These are phyloP conservation scores for Lates japonicus DNA, from an alignment of 2,797 vertebrate species.

Conservation along the genomic window DNA sequence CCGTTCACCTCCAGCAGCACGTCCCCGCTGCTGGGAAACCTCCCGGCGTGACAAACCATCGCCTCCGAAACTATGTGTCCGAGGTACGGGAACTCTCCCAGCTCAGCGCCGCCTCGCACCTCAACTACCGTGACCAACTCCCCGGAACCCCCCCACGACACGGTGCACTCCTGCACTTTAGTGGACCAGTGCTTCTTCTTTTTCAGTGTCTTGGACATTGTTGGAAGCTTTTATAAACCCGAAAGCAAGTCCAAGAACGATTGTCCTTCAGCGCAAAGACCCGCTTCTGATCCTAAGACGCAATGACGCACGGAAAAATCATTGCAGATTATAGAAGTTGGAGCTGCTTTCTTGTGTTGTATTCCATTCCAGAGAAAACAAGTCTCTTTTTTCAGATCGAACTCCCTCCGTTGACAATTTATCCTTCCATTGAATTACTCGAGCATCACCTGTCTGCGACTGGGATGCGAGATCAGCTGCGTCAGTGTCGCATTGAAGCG, in stretches of 20 bases:
- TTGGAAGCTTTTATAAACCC: constrained; percentile 39
- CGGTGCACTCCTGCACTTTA: constrained; percentile 94
- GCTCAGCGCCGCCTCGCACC: constrained; percentile 92
- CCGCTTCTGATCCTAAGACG: constrained; percentile 56
- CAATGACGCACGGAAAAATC: constrained; percentile 67
- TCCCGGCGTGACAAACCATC: constrained; percentile 86
- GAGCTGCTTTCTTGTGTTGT: constrained; percentile 23
- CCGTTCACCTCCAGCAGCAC: constrained; percentile 98
- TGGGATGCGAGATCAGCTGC: constrained; percentile 69
- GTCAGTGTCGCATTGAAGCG: constrained; percentile 79
- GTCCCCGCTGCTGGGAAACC: constrained; percentile 89
- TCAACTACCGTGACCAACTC: constrained; percentile 86
- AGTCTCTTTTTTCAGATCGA: background rate
- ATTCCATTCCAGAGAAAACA: constrained; percentile 63
- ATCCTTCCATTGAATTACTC: constrained; percentile 38
- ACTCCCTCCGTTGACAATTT: background rate
- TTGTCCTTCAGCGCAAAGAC: constrained; percentile 54
- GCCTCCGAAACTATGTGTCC: constrained; percentile 86
- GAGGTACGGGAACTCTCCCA: constrained; percentile 92
- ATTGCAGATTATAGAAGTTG: constrained; percentile 61
- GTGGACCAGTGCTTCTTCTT: constrained; percentile 97
- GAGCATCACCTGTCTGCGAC: constrained; percentile 68
- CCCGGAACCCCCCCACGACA: constrained; percentile 90
- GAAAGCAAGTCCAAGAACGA: constrained; percentile 49
- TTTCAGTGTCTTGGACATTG: constrained; percentile 97